Base-by-base conservation (phyloP, 2,797 vertebrate species). In the Sebastes baramenuke region DNA sequence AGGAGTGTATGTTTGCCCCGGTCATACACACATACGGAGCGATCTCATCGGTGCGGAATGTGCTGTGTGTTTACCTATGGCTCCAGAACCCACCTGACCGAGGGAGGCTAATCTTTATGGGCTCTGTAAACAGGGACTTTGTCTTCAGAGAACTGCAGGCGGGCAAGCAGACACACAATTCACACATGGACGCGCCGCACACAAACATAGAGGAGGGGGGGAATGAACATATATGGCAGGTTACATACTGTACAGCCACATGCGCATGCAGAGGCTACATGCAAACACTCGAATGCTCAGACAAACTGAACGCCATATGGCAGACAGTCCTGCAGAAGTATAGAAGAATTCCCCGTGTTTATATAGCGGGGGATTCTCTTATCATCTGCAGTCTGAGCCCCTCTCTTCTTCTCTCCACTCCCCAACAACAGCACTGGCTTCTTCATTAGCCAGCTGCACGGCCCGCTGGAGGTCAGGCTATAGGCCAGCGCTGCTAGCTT, bases 71-170 rank as follows among this genome's bases (percentile, higher is more conserved):
- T 96, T 96, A 96, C 95, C 93, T 93, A 95, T 95, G 92, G 93
- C 93, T 94, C 90, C 91, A 90, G 83, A 95, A 92, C 94, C 93
- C 95, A 96, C 95, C 95, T 96, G 96, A 95, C 93, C 88, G 74
- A 95, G 92, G 89, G 83, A 90, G 92, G 93, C 93, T 95, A 95
- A 95, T 96, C 95, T 96, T 96, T 95, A 95, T 95, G 95, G 93
- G 89, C 93, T 95, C 79, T 85, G 93, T 94, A 96, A 96, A 96
- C 94, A 95, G 89, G 92, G 94, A 96, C 96, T 96, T 96, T 95
- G 95, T 91, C 95, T 95, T 94, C 91, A 88, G 86, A 92, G 92
- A 86, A 77, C 80, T 80, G 79, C 86, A 86, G 84, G 84, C 86
- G 16, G 66, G 82, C 82, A 61, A 76, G 73, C 85, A 84, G 82